Evolutionary conservation across 1,140 invertebrate species (phyloP).

Genomic region (Ectropis grisescens): DNA sequence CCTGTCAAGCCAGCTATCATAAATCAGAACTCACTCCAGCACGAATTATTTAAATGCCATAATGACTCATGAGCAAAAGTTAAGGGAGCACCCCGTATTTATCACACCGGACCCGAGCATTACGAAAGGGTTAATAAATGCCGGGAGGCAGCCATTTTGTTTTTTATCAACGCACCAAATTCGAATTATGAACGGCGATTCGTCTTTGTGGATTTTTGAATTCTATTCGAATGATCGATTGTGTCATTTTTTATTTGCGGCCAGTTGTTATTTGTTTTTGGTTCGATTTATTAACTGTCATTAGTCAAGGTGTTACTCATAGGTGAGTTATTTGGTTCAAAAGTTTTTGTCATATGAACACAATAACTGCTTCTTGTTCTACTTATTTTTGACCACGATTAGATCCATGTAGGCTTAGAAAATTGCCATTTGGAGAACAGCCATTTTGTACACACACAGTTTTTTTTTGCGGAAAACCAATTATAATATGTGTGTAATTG

Average conservation of each 20-base stretch:
- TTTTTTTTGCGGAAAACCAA: too few species aligned
- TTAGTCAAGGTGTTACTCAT: too few species aligned
- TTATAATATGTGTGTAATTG: too few species aligned
- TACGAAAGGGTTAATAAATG: constrained; percentile 47
- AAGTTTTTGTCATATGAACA: too few species aligned
- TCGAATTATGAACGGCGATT: constrained; percentile 44
- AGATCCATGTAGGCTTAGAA: too few species aligned
- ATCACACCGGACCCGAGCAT: constrained; percentile 33
- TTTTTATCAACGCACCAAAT: constrained; percentile 44
- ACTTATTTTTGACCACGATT: too few species aligned
- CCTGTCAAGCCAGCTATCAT: constrained; percentile 22
- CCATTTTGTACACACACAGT: too few species aligned
- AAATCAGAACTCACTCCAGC: constrained; percentile 29
- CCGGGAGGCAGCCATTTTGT: constrained; percentile 31
- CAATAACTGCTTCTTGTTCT: too few species aligned
- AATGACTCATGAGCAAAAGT: constrained; percentile 37
- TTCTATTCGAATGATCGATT: constrained; percentile 9
- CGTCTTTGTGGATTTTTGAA: constrained; percentile 20
- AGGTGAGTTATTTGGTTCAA: too few species aligned
- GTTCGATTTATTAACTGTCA: too few species aligned
- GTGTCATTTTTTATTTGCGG: constrained; percentile 7
- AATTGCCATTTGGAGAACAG: too few species aligned
- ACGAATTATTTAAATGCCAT: constrained; percentile 45
- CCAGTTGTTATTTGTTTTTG: too few species aligned
- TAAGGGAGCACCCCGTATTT: constrained; percentile 41